Base-by-base conservation (phyloP, 2,113 vertebrate genomes). In the Gobiocypris rarus region DNA sequence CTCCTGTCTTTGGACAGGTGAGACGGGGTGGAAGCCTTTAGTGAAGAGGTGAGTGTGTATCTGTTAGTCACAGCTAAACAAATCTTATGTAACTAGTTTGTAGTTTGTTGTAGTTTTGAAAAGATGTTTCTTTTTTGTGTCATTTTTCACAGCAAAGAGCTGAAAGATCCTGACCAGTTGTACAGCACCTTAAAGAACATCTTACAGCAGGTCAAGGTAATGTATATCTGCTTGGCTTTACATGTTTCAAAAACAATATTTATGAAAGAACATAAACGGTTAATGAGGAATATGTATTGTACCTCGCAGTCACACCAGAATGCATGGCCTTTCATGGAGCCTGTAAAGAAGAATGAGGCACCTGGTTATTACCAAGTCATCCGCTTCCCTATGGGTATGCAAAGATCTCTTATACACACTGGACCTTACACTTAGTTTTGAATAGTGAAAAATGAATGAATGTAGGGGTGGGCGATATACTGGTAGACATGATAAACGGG, bases 291-390 rank as follows among this genome's bases (percentile, higher is more conserved):
- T 31, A 28, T 31, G n/a, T 48, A 28, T 75, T 52, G 22, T 73
- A 26, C 45, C 26, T 48, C 85, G 91, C 90, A 99, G 98, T 98
- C 95, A 92, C 98, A 99, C 91, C 98, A 96, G 93, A 99, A 97
- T 76, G 98, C 97, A 89, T 99, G 98, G 98, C 98, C 98, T 84
- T 99, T 99, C 93, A 99, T 99, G 97, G 98, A 99, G 93, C 98
- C 98, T 2, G 98, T 99, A 92, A 99, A 99, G 95, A 99, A 97
- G 93, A 98, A 96, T 50, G 98, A 99, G 90, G 98, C 98, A 81
- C 98, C 98, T 52, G 97, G 97, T 91, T 99, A 99, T 93, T 99
- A 99, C 94, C 97, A 99, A 96, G 98, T 98, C 89, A 99, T 99
- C 90, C 96, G 98, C 91, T 99, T 99, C 91, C 98, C 98, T 79